phyloP scores from a whole-genome alignment of 2,797 vertebrate genomes.

The Hafferia zeledoni region DNA sequence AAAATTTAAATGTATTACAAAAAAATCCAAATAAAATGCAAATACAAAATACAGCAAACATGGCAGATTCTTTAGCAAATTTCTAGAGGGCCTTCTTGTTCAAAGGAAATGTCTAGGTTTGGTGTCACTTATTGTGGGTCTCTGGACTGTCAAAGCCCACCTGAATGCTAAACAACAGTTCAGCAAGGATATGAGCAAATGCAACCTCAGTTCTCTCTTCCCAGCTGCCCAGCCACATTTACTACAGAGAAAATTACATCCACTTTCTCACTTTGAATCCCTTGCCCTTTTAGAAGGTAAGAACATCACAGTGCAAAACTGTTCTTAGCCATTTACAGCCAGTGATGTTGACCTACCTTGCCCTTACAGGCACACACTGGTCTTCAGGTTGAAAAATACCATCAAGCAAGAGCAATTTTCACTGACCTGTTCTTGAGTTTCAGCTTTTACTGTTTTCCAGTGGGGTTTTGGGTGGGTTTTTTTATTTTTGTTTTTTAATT shows the following conservation, averaged over 20 bases:
- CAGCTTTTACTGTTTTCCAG: neutral
- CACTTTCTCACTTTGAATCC: neutral
- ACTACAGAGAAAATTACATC: neutral
- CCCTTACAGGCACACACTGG: neutral
- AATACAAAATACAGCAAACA: neutral
- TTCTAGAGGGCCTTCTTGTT: neutral
- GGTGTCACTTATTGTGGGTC: neutral
- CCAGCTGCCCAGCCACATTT: neutral
- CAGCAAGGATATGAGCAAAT: neutral
- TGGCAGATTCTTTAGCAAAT: neutral
- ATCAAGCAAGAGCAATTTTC: neutral
- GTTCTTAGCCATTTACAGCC: neutral
- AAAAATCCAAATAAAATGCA: neutral
- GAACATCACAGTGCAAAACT: neutral
- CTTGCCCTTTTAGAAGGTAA: neutral
- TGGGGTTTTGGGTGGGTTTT: fast-evolving
- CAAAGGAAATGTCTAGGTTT: neutral
- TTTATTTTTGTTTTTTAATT: neutral
- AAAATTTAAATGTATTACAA: neutral
- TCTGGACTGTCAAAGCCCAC: neutral
- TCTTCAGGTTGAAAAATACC: neutral
- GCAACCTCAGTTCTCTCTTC: neutral
- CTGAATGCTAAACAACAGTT: neutral
- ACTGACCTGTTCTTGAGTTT: neutral
- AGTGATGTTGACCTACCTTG: neutral